Conservation (phyloP, 2,797 vertebrate genomes). For the Sparus aurata region DNA sequence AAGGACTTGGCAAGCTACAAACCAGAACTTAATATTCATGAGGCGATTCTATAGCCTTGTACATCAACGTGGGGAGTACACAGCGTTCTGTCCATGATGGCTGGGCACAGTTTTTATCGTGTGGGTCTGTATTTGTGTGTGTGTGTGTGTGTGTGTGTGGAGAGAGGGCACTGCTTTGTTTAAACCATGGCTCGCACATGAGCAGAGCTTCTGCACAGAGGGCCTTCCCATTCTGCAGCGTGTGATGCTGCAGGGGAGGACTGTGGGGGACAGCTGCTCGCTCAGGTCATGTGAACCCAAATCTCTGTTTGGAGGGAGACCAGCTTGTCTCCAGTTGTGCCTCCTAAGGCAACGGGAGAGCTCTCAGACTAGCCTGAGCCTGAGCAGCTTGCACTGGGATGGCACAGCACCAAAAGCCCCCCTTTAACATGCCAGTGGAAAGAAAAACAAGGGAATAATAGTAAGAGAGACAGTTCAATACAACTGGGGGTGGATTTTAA, state of each 20-base stretch:
- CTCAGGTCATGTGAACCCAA: constrained; percentile 80
- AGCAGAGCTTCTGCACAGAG: constrained; percentile 42
- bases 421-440: constrained; percentile 8
- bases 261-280: constrained; percentile 79
- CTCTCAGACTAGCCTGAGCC: constrained; percentile 58
- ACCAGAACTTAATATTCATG: constrained; percentile 51
- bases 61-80: constrained; percentile 32
- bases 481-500: constrained; percentile 2
- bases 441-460: constrained; percentile 1
- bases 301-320: constrained; percentile 80
- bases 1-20: constrained; percentile 61
- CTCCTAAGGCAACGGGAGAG: constrained; percentile 68
- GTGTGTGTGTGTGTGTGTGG: neutral
- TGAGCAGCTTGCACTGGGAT: constrained; percentile 32
- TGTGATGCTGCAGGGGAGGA: constrained; percentile 57
- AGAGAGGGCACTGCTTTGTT: constrained; percentile 33
- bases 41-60: constrained; percentile 31
- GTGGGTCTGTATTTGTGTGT: constrained; percentile 5
- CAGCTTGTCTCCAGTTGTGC: constrained; percentile 83
- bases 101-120: neutral
- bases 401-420: constrained; percentile 11
- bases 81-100: constrained; percentile 3
- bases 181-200: constrained; percentile 40
- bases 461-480: neutral
- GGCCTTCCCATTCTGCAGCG: constrained; percentile 52